These are phyloP conservation scores for Amazona guildingii DNA, from an alignment of 2,113 vertebrate genomes.

Conservation along the genomic window DNA sequence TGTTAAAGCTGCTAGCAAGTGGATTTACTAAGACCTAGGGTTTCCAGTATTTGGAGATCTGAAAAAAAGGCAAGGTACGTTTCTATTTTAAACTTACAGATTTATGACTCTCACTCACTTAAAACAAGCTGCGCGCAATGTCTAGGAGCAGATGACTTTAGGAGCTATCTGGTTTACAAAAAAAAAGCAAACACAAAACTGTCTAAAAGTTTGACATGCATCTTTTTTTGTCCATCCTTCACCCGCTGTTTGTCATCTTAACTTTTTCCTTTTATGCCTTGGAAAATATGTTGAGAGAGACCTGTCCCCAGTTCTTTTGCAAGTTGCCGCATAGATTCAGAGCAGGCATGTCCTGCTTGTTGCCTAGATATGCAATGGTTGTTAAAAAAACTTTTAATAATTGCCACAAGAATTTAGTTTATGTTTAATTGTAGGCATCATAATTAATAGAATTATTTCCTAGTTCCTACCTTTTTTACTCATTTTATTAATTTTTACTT, in stretches of 20 bases:
- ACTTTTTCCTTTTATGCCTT: not conserved
- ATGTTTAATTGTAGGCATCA: not conserved
- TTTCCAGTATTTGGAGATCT: not conserved
- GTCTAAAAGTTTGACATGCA: not conserved
- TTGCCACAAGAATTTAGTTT: not conserved
- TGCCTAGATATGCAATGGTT: not conserved
- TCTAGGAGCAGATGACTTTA: not conserved
- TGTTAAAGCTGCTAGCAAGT: not conserved
- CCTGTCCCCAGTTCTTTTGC: not conserved
- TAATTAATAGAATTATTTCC: not conserved
- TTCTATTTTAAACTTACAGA: not conserved
- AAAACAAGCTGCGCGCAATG: accelerated
- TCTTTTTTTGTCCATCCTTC: not conserved
- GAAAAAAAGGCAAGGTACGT: not conserved
- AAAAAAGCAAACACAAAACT: not conserved
- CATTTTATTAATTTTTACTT: not conserved
- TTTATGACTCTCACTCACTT: not conserved
- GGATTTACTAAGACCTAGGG: not conserved
- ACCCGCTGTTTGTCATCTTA: not conserved
- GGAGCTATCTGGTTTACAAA: not conserved
- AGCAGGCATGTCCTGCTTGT: not conserved
- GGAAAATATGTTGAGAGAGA: not conserved
- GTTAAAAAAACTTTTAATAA: not conserved
- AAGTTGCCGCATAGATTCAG: not conserved
- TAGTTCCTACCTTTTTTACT: not conserved